Base-by-base conservation (phyloP, 2,888 invertebrate species). In the Limnephilus lunatus region DNA sequence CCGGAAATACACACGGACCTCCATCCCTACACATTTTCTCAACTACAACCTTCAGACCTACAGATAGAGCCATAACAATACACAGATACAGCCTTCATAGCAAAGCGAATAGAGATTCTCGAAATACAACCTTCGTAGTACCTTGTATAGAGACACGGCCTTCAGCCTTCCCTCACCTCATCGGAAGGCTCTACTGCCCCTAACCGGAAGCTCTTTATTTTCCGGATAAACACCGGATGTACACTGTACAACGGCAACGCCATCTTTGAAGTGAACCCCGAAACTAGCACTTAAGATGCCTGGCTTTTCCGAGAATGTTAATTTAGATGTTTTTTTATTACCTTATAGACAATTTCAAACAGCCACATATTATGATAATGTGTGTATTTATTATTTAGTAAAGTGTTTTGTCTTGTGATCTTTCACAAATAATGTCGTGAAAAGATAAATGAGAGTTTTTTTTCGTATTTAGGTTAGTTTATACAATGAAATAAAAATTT, bases 121-220 rank as follows among this genome's bases (percentile, higher is more conserved):
- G 53, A 3, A 48, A 48, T 53, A 5, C 53, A 53, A 7, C 19
- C 53, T 19, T 53, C 53, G 53, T 19, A 5, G 19, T 53, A 53
- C 19, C 2, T 3, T 3, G 5, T n/a, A n/a, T 5, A 68, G 25
- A n/a, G 25, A n/a, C 25, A 68, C n/a, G 7, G 68, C 68, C n/a
- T 68, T 68, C 68, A 68, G 68, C 25, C 25, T 25, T 68, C n/a
- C 68, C 68, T 68, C 68, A n/a, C 68, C 68, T 68, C 48, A 30
- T 53, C 48, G 14, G 4, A 32, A 53, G 87, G 87, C 32, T 87
- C 87, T 87, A 39, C 68, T 68, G 35, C 83, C 87, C 87, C 68
- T 87, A 87, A 87, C 87, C 87, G 87, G 87, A 87, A 31, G 87
- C 87, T 87, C 87, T 87, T 87, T 87, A 87, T 87, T 87, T 87